Evolutionary conservation across 2,797 vertebrate species (phyloP), one percentile per base, ranked within the genome.

Genomic region (Neosilurus hyrtlii): DNA sequence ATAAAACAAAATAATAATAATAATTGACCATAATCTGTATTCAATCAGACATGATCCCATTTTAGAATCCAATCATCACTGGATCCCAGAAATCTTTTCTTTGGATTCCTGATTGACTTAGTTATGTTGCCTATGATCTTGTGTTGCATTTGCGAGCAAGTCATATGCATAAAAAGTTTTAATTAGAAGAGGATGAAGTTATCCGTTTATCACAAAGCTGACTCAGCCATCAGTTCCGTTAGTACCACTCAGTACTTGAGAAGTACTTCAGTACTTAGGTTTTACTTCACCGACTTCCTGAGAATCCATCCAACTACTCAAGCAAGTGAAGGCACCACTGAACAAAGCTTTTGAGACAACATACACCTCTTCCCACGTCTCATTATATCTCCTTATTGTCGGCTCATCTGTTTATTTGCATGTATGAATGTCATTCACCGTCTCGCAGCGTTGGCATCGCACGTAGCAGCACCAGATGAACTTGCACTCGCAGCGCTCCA

Each of bases 381-480:
- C 26, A 26, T 75, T 7, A 57, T 74, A 75, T 57, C 16, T 24
- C 22, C 2, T n/a, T 62, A 56, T 71, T 35, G 15, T 49, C 11
- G 30, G 35, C 63, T 57, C 24, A 7, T 14, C 43, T 49, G 51
- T 52, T 90, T 86, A 99, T 88, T 99, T 99, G 90, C 98, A 99
- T 78, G 97, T 99, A 90, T 99, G 96, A 49, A 97, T 95, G 2
- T 99, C 97, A 0, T 95, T 96, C 96, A 99, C 96, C 89, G 95
- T 99, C 91, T 99, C 98, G 2, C 98, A 99, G 73, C 96, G 93
- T 18, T 95, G 87, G 91, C 98, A 99, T 86, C 94, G 96, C 49
- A 99, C 98, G 0, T 97, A 97, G 91, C 98, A 99, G 93, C 98
- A 99, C 98, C 98, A 99, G 76, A 99, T 92, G 0, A 99, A 99